Conservation (phyloP, 2,888 invertebrate genomes). For the Hymenopus coronatus region DNA sequence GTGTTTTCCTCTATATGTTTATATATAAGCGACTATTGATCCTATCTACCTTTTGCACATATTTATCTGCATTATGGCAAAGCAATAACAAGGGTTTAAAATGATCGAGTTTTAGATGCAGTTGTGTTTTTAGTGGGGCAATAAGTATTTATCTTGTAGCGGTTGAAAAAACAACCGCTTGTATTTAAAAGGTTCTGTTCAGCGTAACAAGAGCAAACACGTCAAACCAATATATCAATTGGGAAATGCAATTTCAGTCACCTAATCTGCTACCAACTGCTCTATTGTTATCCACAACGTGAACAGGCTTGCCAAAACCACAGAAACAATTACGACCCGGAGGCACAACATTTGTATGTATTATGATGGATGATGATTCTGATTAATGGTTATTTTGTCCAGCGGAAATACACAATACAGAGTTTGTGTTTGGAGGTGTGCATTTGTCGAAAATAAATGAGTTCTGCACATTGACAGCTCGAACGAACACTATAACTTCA, state of each 20-base stretch:
- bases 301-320: not conserved
- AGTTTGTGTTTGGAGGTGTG: not conserved
- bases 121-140: not conserved
- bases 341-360: not conserved
- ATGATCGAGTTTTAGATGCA: not conserved
- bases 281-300: not conserved
- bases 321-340: not conserved
- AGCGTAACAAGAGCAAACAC: not conserved
- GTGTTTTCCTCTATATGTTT: too few species aligned
- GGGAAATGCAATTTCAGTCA: not conserved
- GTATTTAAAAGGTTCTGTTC: not conserved
- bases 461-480: not conserved
- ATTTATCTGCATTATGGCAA: not conserved
- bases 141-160: not conserved
- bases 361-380: not conserved
- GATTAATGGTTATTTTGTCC: not conserved
- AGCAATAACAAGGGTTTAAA: not conserved
- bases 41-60: not conserved
- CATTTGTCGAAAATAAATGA: not conserved
- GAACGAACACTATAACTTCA: too few species aligned
- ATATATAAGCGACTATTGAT: too few species aligned
- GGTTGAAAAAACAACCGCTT: not conserved
- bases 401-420: too few species aligned
- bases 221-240: not conserved
- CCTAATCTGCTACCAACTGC: not conserved